These are phyloP conservation scores for Toxostoma redivivum DNA, from an alignment of 2,113 vertebrate genomes.

Conservation along the genomic window DNA sequence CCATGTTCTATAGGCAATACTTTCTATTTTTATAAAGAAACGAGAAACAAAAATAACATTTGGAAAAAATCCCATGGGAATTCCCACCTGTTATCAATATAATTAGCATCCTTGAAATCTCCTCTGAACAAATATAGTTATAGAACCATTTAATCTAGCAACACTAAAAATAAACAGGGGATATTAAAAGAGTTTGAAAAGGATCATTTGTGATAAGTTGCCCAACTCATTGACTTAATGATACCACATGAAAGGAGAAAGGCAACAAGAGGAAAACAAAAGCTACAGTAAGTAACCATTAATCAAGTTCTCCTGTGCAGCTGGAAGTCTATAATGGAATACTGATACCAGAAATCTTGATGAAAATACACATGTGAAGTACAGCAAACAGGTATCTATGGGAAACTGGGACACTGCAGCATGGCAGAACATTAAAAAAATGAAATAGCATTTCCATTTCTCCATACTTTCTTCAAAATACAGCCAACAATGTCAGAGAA, in stretches of 20 bases:
- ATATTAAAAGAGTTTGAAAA: slow-evolving; percentile 22
- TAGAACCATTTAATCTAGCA: slow-evolving; percentile 19
- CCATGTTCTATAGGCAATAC: neutral
- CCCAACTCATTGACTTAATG: neutral
- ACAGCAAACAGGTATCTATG: neutral
- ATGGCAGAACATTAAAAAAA: neutral
- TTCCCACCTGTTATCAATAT: slow-evolving; percentile 18
- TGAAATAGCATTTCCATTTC: neutral
- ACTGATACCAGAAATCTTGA: neutral
- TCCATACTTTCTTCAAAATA: neutral
- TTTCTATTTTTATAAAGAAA: neutral
- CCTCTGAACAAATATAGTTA: slow-evolving; percentile 7
- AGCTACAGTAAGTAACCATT: neutral
- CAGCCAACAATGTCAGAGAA: neutral
- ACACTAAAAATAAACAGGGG: neutral
- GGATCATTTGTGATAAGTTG: neutral
- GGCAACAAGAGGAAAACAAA: neutral
- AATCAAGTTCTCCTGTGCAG: neutral
- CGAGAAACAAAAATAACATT: neutral
- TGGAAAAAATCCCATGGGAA: slow-evolving; percentile 40
- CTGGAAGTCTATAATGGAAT: neutral
- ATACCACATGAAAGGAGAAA: neutral
- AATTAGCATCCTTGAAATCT: slow-evolving; percentile 4
- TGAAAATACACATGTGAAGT: neutral
- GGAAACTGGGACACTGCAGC: neutral